These are phyloP conservation scores for Apostichopus parvimensis DNA, from an alignment of 35 echinoderm and acorn worm species.

Conservation along the genomic window DNA sequence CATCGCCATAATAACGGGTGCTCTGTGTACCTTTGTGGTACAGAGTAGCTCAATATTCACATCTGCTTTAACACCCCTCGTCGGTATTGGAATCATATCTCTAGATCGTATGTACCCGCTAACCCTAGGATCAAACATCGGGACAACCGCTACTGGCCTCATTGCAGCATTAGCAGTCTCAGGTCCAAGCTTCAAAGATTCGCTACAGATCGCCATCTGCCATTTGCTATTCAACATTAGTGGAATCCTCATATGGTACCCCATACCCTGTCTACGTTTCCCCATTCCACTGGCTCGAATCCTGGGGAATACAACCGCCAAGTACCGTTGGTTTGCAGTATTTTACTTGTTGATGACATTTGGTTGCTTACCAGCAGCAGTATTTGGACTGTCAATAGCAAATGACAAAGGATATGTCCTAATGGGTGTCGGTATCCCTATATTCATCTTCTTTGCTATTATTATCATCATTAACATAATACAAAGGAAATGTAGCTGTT, in stretches of 20 bases:
- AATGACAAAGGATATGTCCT: conserved; percentile 53
- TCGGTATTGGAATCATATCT: conserved; percentile 63
- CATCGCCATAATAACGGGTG: conserved; percentile 58
- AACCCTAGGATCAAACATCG: conserved; percentile 92
- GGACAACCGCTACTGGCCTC: conserved; percentile 84
- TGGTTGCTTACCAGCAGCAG: conserved; percentile 63
- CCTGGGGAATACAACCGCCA: conserved; percentile 92
- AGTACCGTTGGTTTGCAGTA: conserved; percentile 94
- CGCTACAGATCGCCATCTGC: conserved; percentile 89
- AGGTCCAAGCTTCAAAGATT: conserved; percentile 71
- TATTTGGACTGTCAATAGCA: conserved; percentile 87
- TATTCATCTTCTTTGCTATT: conserved; percentile 58
- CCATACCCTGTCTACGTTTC: conserved; percentile 75
- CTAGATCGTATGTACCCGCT: conserved; percentile 92
- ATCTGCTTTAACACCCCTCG: conserved; percentile 63
- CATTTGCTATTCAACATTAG: conserved; percentile 93
- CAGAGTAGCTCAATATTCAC: conserved; percentile 73
- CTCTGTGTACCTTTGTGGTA: conserved; percentile 53
- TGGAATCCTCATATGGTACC: conserved; percentile 95
- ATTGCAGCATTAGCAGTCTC: conserved; percentile 83
- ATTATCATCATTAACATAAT: conserved; percentile 75
- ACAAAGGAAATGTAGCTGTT: conserved; percentile 65
- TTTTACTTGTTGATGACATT: conserved; percentile 91
- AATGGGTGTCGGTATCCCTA: conserved; percentile 52
- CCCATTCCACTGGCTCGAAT: conserved; percentile 80